Evolutionary conservation across 2,888 invertebrate species (phyloP), one percentile per base, ranked within the genome.

Genomic region (Drosophila meridiana): DNA sequence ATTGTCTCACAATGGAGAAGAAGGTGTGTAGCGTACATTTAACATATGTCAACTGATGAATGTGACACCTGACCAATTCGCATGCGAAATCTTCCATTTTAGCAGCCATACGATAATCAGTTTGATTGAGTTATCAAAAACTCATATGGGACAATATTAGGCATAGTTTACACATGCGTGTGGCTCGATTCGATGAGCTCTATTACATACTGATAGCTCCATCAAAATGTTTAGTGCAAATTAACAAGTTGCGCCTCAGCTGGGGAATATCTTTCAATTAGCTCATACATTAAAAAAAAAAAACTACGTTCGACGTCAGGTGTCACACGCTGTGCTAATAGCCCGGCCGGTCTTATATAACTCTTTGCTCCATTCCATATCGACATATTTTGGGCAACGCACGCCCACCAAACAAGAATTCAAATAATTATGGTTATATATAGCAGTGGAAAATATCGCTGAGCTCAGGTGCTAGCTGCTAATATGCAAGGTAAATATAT

Each of bases 141-240:
- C 38, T 26, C 13, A 64, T 42, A 40, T 38, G 8, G 59, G 20
- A 38, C 48, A 30, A 13, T 14, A 20, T 59, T n/a, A 8, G n/a
- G 20, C 50, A 20, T 7, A 8, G 14, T 32, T 48, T 48, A 13
- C 5, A 38, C 1, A 13, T 47, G 63, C 64, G 48, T 55, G 55
- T 64, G 67, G 38, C 38, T 40, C 58, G 50, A 50, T 62, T 48
- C n/a, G 56, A 38, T 28, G n/a, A 47, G 34, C 32, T 71, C 48
- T 28, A 62, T 68, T 62, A 45, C 9, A 36, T n/a, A 42, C 26
- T 40, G 36, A 68, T 76, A 73, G 60, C 67, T 74, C 68, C 69
- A 69, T 65, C 77, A 45, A 70, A 61, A 55, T 76, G 40, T 63
- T 84, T 84, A 82, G 73, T 78, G 69, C 65, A 8, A 69, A 80